Evolutionary conservation across 2,113 vertebrate genomes (phyloP), one percentile per base, ranked within the genome.

Genomic region (Callorhinus ursinus): DNA sequence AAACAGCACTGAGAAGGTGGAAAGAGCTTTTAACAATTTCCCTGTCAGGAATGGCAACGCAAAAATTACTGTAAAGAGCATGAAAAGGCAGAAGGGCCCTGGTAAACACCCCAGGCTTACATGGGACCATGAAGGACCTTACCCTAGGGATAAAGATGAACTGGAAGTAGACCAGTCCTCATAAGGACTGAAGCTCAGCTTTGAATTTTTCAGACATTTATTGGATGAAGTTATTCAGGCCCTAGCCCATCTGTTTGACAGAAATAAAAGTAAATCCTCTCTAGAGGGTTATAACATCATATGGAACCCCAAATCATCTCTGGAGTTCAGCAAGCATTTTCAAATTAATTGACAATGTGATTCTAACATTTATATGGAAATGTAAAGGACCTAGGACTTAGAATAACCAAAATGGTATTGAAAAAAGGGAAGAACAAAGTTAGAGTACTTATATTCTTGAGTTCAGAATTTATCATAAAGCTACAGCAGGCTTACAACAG

Each of bases 181-280:
- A 33, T 4, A 59, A 71, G 39, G 51, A 72, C 15, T 53, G 36
- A 57, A 86, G 57, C 5, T 67, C n/a, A 82, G n/a, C 2, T 94
- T 74, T 93, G 57, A 90, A 57, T 82, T 76, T 85, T 53, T 94
- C 26, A 84, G 42, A 71, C 51, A 79, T 84, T 67, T 81, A 74
- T 31, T 88, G 19, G 57, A 67, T 82, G 21, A 76, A 79, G 42
- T 15, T 71, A 24, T 82, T 77, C 31, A 94, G 71, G 5, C 33
- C 16, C 39, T 83, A 74, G 39, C 12, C 69, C 61, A 24, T 91
- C 51, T 46, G 55, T 26, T 76, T 83, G 53, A 77, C 53, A 89
- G 72, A 88, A 82, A 33, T 11, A 22, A 91, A 96, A 57, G 77
- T n/a, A 61, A 51, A 46, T 63, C 46, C 53, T 82, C 42, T 88